Percentiles rank a stretch among this genome's conserved stretches.
phyloP scores from a whole-genome alignment of 64 coral and sea anemone genomes.

The Montipora capricornis region DNA sequence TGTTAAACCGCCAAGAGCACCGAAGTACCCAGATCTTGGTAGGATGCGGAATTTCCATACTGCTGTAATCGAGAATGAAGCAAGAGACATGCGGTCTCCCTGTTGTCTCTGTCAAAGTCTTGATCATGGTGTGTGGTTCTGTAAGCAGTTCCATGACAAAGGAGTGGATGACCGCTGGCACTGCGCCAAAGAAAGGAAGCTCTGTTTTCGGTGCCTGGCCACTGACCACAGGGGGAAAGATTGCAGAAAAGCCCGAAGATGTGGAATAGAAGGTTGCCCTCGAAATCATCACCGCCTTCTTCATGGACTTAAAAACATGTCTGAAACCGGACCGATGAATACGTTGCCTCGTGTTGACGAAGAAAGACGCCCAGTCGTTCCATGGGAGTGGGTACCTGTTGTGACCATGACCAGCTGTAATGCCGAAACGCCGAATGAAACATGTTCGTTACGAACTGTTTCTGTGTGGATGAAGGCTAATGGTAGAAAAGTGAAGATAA shows the following conservation, averaged over 20 bases:
- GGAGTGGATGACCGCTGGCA: constrained; percentile 24
- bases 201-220: constrained; percentile 51
- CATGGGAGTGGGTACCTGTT: too few species aligned
- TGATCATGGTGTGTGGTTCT: constrained; percentile 34
- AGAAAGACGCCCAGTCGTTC: too few species aligned
- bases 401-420: too few species aligned
- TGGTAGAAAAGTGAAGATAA: too few species aligned
- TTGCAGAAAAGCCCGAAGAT: not conserved
- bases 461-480: too few species aligned
- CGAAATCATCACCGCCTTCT: constrained; percentile 47
- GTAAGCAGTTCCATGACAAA: not conserved
- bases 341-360: too few species aligned
- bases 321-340: too few species aligned
- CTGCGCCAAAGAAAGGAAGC: constrained; percentile 44
- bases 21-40: not conserved
- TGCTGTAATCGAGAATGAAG: not conserved
- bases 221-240: not conserved
- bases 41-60: not conserved
- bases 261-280: constrained; percentile 50
- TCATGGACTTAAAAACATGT: too few species aligned
- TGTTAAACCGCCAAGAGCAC: not conserved
- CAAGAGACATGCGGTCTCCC: not conserved
- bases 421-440: too few species aligned
- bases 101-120: not conserved
- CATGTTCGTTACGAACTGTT: too few species aligned